Evolutionary conservation across 2,113 vertebrate species (phyloP).

Genomic region (Tursiops truncatus): DNA sequence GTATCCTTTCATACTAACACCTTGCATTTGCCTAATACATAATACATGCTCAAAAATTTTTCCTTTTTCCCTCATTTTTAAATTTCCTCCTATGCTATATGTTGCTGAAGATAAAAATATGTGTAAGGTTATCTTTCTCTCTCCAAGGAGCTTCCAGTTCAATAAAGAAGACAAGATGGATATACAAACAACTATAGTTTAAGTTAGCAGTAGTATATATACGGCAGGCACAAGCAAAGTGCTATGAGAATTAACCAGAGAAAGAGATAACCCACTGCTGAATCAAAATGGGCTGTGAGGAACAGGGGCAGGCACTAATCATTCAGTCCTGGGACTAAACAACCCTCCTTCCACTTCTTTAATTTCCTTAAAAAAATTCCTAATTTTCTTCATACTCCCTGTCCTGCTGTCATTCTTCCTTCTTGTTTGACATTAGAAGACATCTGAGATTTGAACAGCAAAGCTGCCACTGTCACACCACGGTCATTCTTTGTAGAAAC

Average conservation of each 20-base stretch:
- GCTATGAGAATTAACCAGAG: neutral
- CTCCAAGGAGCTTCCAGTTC: slow-evolving; percentile 31
- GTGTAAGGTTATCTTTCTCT: slow-evolving; percentile 36
- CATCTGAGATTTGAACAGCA: neutral
- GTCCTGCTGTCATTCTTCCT: neutral
- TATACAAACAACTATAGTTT: neutral
- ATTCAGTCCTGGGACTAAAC: neutral
- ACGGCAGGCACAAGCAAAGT: neutral
- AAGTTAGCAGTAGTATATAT: neutral
- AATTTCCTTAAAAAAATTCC: neutral
- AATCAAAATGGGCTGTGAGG: slow-evolving; percentile 31
- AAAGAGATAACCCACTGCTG: neutral
- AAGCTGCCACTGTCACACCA: neutral
- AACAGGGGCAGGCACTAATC: neutral
- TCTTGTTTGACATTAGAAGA: neutral
- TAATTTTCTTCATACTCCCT: neutral
- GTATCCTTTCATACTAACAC: neutral
- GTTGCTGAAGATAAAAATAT: slow-evolving; percentile 25
- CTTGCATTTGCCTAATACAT: neutral
- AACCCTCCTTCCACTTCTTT: neutral
- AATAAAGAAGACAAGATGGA: slow-evolving; percentile 37
- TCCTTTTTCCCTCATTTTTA: neutral
- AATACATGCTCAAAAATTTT: neutral
- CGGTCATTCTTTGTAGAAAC: neutral
- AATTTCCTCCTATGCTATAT: neutral